These are phyloP conservation scores for Amblyopsis rosae DNA, from an alignment of 2,113 vertebrate genomes.

Conservation along the genomic window DNA sequence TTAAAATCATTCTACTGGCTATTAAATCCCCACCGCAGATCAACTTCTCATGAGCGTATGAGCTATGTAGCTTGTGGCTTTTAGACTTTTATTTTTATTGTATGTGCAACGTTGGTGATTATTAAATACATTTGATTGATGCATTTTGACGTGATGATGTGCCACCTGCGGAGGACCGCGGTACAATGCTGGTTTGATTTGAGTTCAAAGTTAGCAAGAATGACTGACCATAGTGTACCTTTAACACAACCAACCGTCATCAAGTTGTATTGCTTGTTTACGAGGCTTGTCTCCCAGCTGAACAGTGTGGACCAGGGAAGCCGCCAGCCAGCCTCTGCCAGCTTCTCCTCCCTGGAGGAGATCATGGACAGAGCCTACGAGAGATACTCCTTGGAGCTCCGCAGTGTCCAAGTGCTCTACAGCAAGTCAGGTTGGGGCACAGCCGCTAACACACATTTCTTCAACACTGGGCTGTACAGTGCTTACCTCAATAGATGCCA, in stretches of 20 bases:
- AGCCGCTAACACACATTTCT: not conserved
- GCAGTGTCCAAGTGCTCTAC: slow-evolving; percentile 90
- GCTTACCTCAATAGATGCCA: too few species aligned
- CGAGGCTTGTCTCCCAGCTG: slow-evolving; percentile 70
- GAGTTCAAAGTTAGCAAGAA: too few species aligned
- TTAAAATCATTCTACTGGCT: too few species aligned
- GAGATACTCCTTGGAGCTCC: slow-evolving; percentile 87
- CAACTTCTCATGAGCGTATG: too few species aligned
- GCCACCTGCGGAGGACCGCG: too few species aligned
- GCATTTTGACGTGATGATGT: too few species aligned
- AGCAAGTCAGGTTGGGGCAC: slow-evolving; percentile 84
- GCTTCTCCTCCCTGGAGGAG: slow-evolving; percentile 88
- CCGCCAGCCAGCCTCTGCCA: slow-evolving; percentile 58
- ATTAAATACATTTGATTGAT: too few species aligned
- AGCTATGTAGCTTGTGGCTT: too few species aligned
- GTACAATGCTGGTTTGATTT: not conserved
- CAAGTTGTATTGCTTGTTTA: not conserved
- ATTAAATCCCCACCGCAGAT: too few species aligned
- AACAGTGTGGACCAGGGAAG: slow-evolving; percentile 83
- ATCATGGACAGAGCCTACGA: slow-evolving; percentile 98
- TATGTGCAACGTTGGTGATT: too few species aligned
- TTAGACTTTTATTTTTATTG: too few species aligned
- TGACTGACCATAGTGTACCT: not conserved
- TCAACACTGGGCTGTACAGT: too few species aligned
- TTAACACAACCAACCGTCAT: not conserved